Percentiles rank a stretch among this genome's conserved stretches.
These are phyloP conservation scores for Caretta caretta DNA, from an alignment of 2,113 vertebrate species.

Conservation along the genomic window DNA sequence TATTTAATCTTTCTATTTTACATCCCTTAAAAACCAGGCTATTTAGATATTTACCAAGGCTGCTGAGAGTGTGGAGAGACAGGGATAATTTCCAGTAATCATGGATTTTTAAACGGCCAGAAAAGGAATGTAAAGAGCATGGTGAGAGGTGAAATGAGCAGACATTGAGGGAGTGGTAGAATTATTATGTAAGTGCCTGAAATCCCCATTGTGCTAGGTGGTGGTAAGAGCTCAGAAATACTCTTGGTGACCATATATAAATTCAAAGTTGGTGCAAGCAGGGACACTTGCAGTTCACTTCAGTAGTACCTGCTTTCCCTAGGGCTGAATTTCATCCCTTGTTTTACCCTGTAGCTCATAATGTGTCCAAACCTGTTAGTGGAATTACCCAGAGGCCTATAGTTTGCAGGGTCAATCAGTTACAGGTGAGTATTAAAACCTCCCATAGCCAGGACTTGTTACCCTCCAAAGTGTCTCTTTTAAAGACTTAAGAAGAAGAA, in stretches of 20 bases:
- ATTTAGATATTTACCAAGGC: neutral
- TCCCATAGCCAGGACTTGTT: neutral
- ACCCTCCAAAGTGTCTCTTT: neutral
- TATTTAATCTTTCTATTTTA: neutral
- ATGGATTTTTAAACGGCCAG: neutral
- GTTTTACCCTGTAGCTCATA: neutral
- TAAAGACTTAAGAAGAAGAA: too few species aligned
- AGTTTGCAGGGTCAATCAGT: rapidly evolving
- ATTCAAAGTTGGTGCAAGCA: neutral
- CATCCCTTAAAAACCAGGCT: neutral
- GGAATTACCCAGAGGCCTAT: neutral
- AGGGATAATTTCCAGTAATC: rapidly evolving
- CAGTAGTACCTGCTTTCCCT: neutral
- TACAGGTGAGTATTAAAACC: neutral
- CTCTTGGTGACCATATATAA: neutral
- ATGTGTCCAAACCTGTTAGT: neutral
- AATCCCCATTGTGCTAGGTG: neutral
- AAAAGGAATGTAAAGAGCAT: neutral
- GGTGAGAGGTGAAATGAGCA: neutral
- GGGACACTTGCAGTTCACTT: neutral
- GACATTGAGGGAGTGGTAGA: neutral
- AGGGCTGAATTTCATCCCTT: neutral
- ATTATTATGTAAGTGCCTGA: neutral
- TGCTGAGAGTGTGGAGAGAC: neutral
- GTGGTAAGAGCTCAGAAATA: neutral